phyloP scores from a whole-genome alignment of 2,113 vertebrate species.

The Otus sunia region DNA sequence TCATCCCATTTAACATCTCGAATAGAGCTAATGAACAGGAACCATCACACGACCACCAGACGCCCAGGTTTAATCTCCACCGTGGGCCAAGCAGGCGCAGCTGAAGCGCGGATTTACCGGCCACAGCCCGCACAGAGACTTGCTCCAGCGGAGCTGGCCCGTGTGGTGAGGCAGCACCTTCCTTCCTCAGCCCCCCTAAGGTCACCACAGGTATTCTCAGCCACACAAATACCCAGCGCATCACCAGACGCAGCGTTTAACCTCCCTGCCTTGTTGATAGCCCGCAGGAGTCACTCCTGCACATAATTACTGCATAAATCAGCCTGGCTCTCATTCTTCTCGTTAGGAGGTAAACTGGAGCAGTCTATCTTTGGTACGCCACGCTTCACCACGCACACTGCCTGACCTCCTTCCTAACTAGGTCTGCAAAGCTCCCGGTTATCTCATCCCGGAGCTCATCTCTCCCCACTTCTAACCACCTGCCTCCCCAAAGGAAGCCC shows the following conservation, averaged over 20 bases:
- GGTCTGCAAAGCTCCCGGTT: neutral
- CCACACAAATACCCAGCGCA: accelerated
- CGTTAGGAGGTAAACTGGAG: accelerated
- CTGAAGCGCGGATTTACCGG: accelerated
- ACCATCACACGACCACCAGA: accelerated
- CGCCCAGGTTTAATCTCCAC: neutral
- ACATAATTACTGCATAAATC: neutral
- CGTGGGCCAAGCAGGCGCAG: too few relatives aligned
- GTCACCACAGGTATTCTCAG: accelerated
- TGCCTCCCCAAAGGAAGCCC: neutral
- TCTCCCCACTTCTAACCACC: neutral
- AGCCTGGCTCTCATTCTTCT: neutral
- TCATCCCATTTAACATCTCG: neutral
- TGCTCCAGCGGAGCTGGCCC: neutral
- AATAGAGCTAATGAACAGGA: neutral
- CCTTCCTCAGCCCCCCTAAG: neutral
- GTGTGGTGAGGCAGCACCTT: neutral
- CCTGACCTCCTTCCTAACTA: neutral
- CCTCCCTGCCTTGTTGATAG: neutral
- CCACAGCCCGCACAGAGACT: neutral
- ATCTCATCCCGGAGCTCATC: neutral
- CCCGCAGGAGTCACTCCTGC: neutral
- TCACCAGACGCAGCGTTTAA: accelerated
- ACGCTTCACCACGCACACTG: accelerated
- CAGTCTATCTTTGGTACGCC: neutral